Evolutionary conservation across 2,797 vertebrate species (phyloP).

Genomic region (Acanthurus tractus): DNA sequence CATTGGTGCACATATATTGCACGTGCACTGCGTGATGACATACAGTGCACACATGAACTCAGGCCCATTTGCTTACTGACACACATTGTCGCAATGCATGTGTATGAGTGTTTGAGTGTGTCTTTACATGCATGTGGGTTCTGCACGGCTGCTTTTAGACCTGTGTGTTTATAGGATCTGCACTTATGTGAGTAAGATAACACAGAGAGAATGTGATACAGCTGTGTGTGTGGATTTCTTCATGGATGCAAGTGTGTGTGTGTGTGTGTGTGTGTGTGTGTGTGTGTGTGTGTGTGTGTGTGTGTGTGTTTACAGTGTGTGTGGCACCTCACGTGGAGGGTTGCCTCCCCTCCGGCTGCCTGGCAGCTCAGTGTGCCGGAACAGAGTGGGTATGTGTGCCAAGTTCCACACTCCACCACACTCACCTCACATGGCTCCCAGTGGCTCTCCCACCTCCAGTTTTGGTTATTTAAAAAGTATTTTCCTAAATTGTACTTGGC

Average conservation of each 20-base stretch:
- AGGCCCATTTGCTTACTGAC: background rate
- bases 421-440: constrained; percentile 65
- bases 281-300: background rate
- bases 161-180: background rate
- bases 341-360: constrained; percentile 44
- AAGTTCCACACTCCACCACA: constrained; percentile 66
- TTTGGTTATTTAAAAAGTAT: constrained; percentile 62
- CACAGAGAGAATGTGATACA: background rate
- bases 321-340: constrained; percentile 46
- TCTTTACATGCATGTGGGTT: constrained; percentile 1
- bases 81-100: background rate
- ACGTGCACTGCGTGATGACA: background rate
- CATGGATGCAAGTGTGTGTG: background rate
- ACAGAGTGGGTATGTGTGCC: constrained; percentile 42
- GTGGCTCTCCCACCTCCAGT: constrained; percentile 60
- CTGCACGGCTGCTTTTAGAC: background rate
- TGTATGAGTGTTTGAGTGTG: background rate
- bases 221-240: background rate
- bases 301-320: constrained; percentile 22
- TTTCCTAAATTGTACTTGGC: constrained; percentile 62
- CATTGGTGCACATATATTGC: background rate
- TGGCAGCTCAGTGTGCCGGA: constrained; percentile 25
- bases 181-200: constrained; percentile 16
- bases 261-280: constrained; percentile 22
- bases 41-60: background rate